A percentile compares a stretch with the other conserved stretches of the same genome.
Evolutionary conservation across 2,113 vertebrate species (phyloP).

Genomic region (Pomatostomus ruficeps): DNA sequence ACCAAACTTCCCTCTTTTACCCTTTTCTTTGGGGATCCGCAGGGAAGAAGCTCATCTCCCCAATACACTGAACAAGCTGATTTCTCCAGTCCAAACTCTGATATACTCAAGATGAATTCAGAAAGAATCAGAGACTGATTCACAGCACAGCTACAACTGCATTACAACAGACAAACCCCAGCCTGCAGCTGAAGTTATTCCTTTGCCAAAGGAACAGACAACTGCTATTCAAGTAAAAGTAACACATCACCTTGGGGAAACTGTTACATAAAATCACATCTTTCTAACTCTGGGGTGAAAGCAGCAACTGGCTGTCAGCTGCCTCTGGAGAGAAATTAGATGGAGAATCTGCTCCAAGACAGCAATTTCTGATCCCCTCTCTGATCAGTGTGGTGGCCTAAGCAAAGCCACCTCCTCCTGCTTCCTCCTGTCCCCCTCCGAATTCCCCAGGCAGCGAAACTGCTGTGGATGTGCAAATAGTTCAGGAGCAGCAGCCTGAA

Average conservation of each 20-base stretch:
- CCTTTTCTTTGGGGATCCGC: background rate
- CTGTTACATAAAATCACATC: background rate
- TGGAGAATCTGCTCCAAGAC: background rate
- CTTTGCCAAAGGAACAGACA: background rate
- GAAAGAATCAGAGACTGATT: background rate
- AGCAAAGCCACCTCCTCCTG: background rate
- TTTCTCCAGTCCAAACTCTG: background rate
- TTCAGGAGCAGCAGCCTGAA: background rate
- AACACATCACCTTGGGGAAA: background rate
- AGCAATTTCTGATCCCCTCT: background rate
- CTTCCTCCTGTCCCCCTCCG: fast-evolving
- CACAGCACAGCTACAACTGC: background rate
- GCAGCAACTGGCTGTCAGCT: background rate
- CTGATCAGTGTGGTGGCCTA: background rate
- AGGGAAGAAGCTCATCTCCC: background rate
- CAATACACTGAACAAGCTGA: background rate
- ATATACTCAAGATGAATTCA: background rate
- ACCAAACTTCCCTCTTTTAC: background rate
- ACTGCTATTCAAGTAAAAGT: background rate
- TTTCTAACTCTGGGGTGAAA: background rate
- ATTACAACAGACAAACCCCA: background rate
- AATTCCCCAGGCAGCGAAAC: background rate
- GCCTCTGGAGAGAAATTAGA: background rate
- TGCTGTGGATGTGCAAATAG: background rate
- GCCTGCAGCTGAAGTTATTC: background rate